These are phyloP conservation scores for Bombus consobrinus DNA, from an alignment of 1,140 invertebrate genomes.

Conservation along the genomic window DNA sequence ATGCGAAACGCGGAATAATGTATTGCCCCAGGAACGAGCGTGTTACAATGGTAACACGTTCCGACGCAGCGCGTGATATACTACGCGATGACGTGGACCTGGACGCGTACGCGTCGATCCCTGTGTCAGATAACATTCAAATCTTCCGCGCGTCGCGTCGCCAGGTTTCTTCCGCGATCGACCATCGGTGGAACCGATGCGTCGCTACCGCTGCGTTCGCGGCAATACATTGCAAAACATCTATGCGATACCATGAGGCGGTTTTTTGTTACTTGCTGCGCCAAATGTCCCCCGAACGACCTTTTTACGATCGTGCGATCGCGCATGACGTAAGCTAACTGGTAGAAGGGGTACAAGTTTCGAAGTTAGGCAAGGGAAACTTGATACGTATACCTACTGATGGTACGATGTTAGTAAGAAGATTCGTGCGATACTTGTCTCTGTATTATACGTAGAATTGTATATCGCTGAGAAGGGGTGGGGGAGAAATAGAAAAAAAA, in stretches of 20 bases:
- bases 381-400: not conserved
- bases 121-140: conserved; percentile 40
- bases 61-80: conserved; percentile 65
- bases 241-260: not conserved
- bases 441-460: not conserved
- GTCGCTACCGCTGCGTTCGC: not conserved
- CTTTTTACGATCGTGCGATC: not conserved
- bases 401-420: no score
- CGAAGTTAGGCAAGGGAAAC: not conserved
- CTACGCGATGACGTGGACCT: conserved; percentile 56
- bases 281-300: not conserved
- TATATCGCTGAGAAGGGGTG: no score
- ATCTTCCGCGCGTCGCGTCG: conserved; percentile 24
- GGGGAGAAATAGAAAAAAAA: no score
- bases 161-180: not conserved
- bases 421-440: no score
- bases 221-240: not conserved
- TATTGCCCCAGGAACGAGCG: conserved; percentile 67
- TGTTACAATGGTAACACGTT: conserved; percentile 68
- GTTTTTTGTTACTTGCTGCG: not conserved
- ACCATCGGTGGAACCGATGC: not conserved
- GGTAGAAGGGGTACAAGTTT: not conserved
- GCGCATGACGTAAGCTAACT: no score
- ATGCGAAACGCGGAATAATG: conserved; percentile 64
- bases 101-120: conserved; percentile 45